A percentile compares a stretch with the other conserved stretches of the same genome.
Conservation (phyloP, 2,888 invertebrate genomes). For the Netelia melanura region DNA sequence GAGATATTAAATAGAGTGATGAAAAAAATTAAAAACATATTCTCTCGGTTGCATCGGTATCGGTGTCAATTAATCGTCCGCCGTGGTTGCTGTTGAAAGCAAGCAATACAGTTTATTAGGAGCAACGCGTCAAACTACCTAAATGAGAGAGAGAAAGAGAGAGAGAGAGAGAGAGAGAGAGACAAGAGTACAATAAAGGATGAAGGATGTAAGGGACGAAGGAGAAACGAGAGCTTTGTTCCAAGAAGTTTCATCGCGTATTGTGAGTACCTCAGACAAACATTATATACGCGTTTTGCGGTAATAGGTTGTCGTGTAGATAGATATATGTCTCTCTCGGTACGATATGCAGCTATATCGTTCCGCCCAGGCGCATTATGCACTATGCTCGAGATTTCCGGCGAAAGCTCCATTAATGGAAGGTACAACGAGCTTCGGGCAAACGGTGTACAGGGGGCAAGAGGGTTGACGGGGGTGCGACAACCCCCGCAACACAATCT, state of each 20-base stretch:
- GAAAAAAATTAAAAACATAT: too few relatives aligned
- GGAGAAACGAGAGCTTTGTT: slow-evolving; percentile 17
- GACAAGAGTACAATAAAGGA: slow-evolving; percentile 19
- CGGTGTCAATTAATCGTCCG: not conserved
- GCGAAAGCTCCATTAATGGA: slow-evolving; percentile 78
- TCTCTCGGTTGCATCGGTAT: not conserved
- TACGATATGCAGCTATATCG: slow-evolving; percentile 11
- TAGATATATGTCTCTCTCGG: slow-evolving; percentile 68
- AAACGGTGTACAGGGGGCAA: not conserved
- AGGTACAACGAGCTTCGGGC: slow-evolving; percentile 54
- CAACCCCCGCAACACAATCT: slow-evolving; percentile 28
- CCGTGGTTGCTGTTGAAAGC: not conserved
- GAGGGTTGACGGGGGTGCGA: slow-evolving; percentile 12
- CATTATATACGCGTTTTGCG: slow-evolving; percentile 53
- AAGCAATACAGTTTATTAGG: not conserved
- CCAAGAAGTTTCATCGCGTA: slow-evolving; percentile 17
- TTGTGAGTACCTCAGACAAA: slow-evolving; percentile 17
- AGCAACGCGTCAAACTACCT: not conserved
- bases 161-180: not conserved
- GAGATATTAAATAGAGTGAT: too few relatives aligned
- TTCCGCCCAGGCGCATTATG: slow-evolving; percentile 63
- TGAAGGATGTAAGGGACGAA: not conserved
- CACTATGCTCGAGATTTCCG: slow-evolving; percentile 78
- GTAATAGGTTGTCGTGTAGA: slow-evolving; percentile 49
- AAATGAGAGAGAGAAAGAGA: not conserved